Evolutionary conservation across 30 jellyfish, hydroid and myxozoan species (phyloP), one percentile per base, ranked within the genome.

Genomic region (Sanderia malayensis): DNA sequence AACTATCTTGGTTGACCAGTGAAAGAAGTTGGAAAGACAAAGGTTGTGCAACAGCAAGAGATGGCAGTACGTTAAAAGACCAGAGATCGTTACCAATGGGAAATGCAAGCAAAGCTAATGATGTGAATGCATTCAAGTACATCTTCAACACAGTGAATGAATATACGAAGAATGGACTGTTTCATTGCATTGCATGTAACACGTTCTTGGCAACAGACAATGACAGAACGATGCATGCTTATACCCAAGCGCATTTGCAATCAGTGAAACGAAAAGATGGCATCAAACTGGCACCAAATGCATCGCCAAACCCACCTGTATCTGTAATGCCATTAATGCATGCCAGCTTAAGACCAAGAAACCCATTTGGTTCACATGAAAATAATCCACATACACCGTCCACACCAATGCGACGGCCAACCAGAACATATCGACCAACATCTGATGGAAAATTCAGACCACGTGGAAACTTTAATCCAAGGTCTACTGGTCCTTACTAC

Each of bases 211-310:
- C 55, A 0, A 47, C 37, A 26, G 89, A 64, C 0, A 67, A 3
- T 3, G 89, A 65, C 8, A 57, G 82, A 27, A 47, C 75, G 19
- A 30, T 65, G 45, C 89, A 78, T 65, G 89, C 74, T n/a, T 71
- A 63, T 22, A 44, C 89, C 19, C 81, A 78, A 11, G 76, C 22
- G 4, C 89, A 66, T 58, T 15, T 26, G 11, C n/a, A 23, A 31
- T 81, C 82, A 11, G 44, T 41, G 4, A 32, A n/a, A 19, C 21
- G 31, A 60, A 53, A 57, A 53, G 61, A 71, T 2, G 37, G 65
- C 31, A 13, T 4, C 10, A 13, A 6, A 4, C 6, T 13, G 6
- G 52, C 52, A 37, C 52, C 52, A 37, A 6, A 34, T 27, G 22
- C 17, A 13, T 20, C 22, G 11, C 11, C 74, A 31, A 19, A n/a